Conservation (phyloP, 92 coral and sea anemone species). For the Porites rus region DNA sequence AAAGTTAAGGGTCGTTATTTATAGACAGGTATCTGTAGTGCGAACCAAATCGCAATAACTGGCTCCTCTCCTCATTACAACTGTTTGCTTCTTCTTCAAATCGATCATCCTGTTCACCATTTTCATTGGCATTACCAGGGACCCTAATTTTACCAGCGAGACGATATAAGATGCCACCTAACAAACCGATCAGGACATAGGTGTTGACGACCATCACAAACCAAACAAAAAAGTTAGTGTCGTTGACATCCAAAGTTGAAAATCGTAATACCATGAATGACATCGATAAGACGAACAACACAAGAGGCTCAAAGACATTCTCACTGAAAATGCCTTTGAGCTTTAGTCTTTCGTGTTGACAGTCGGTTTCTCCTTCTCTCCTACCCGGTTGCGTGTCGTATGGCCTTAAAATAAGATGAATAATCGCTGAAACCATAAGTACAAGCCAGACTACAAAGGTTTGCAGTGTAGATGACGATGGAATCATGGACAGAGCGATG, state of each 20-base stretch:
- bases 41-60: not conserved
- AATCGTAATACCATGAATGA: conserved; percentile 64
- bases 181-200: conserved; percentile 12
- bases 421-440: conserved; percentile 28
- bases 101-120: not conserved
- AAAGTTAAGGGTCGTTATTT: not conserved
- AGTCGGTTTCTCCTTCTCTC: not conserved
- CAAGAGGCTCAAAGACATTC: conserved; percentile 54
- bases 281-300: conserved; percentile 55
- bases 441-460: conserved; percentile 61
- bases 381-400: not conserved
- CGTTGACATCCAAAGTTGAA: conserved; percentile 41
- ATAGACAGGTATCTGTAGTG: not conserved
- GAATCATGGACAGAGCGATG: conserved; percentile 51
- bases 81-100: not conserved
- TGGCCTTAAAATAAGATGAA: conserved; percentile 42
- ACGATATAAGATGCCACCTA: conserved; percentile 11
- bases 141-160: not conserved
- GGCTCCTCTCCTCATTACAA: not conserved
- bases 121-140: too few species aligned
- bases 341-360: not conserved
- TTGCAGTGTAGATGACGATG: conserved; percentile 56
- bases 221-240: conserved; percentile 33
- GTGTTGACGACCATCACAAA: conserved; percentile 49
- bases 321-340: conserved; percentile 28